Evolutionary conservation across 2,888 invertebrate species (phyloP).

Genomic region (Rhabditophanes sp.): DNA sequence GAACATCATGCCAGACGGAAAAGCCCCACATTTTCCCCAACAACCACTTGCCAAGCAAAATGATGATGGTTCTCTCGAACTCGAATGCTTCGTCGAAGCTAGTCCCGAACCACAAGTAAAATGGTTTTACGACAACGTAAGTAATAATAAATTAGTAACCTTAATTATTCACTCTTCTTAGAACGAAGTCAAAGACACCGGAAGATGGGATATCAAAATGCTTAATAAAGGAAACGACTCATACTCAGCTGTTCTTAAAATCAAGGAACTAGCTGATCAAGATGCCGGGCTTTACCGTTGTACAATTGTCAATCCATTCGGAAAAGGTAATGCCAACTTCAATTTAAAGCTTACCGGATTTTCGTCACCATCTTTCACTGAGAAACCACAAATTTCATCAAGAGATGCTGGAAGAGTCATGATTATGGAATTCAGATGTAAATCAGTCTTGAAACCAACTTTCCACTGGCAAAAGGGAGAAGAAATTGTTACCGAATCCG

Average conservation of each 20-base stretch:
- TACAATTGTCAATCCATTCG: slow-evolving; percentile 44
- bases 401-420: slow-evolving; percentile 90
- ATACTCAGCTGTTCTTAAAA: slow-evolving; percentile 42
- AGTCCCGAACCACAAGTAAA: slow-evolving; percentile 42
- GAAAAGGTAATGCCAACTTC: slow-evolving; percentile 45
- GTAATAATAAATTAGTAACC: slow-evolving; percentile 5
- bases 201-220: slow-evolving; percentile 33
- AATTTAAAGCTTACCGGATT: slow-evolving; percentile 45
- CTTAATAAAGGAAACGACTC: slow-evolving; percentile 40
- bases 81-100: slow-evolving; percentile 44
- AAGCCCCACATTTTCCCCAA: slow-evolving; percentile 45
- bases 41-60: slow-evolving; percentile 45
- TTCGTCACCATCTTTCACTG: slow-evolving; percentile 68
- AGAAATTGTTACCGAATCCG: slow-evolving; percentile 50
- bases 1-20: slow-evolving; percentile 41
- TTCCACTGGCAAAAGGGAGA: slow-evolving; percentile 88
- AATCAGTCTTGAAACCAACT: slow-evolving; percentile 79
- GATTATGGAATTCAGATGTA: slow-evolving; percentile 80
- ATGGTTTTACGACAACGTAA: slow-evolving; percentile 44
- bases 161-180: slow-evolving; percentile 12
- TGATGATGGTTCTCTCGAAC: slow-evolving; percentile 43
- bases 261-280: slow-evolving; percentile 43
- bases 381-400: slow-evolving; percentile 96
- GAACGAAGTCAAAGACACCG: slow-evolving; percentile 34
- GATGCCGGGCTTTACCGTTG: slow-evolving; percentile 45